Base-by-base conservation (phyloP, 2,888 invertebrate genomes). In the Pelosia muscerda region DNA sequence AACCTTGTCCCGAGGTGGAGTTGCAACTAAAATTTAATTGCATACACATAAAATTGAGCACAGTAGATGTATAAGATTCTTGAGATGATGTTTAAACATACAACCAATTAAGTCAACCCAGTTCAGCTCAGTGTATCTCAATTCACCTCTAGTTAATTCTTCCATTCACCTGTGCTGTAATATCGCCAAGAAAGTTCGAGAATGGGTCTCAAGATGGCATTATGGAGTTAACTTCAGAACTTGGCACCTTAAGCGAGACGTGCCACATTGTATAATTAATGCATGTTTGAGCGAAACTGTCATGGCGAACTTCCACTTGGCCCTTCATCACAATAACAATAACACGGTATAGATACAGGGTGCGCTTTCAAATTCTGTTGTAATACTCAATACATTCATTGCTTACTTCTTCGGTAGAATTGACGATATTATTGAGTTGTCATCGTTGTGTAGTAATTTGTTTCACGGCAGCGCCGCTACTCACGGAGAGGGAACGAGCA, bases 301-400 rank as follows among this genome's bases (percentile, higher is more conserved):
- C 89, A 90, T 84, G 83, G 77, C 78, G 84, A 83, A 81, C 81
- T 82, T 86, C 87, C 87, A 89, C 87, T 88, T 85, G 82, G 68
- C 77, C 78, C 87, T 65, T 90, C 85, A 90, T 91, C 87, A 90
- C 90, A 90, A 91, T 90, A 90, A 90, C 89, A 89, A 87, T 88
- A 88, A 89, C 88, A 82, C 71, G 75, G 73, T 25, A 34, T 9
- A 31, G 66, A 25, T 72, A 91, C 85, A 90, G 91, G 84, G 1
- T 87, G 90, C 63, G 9, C 31, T 59, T 31, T 59, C 8, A 9
- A 3, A 2, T 23, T 58, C 4, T 25, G 3, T 25, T 59, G 10
- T 23, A 38, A 5, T 42, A n/a, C n/a, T n/a, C n/a, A n/a, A n/a
- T n/a, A n/a, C n/a, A n/a, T n/a, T n/a, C n/a, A n/a, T n/a, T n/a